Percentiles rank a stretch among this genome's conserved stretches.
phyloP scores from a whole-genome alignment of 2,888 invertebrate genomes.

The Gymnocheta viridis region DNA sequence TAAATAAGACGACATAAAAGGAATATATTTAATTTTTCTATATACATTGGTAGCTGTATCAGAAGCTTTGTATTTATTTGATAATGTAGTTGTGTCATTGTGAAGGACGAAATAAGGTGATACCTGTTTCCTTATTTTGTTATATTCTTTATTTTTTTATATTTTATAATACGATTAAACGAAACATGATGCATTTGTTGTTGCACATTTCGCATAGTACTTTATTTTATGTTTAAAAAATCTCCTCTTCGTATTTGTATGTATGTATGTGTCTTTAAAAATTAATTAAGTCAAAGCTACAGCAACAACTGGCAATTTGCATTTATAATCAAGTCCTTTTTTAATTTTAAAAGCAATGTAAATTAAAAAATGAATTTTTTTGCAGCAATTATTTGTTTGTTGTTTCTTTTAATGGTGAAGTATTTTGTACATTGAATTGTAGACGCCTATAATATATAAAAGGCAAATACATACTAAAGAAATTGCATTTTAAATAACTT shows the following conservation, averaged over 20 bases:
- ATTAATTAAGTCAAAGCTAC: constrained; percentile 25
- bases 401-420: constrained; percentile 57
- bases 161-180: constrained; percentile 16
- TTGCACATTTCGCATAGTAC: constrained; percentile 28
- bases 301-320: constrained; percentile 2
- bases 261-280: constrained; percentile 35
- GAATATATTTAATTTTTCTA: constrained; percentile 51
- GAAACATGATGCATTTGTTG: constrained; percentile 16
- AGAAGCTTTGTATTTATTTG: not conserved
- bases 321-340: constrained; percentile 32
- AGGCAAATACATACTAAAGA: not conserved
- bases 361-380: constrained; percentile 18
- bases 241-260: constrained; percentile 4
- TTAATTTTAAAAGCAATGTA: constrained; percentile 2
- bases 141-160: constrained; percentile 14
- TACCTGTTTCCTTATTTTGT: constrained; percentile 1
- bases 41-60: not conserved
- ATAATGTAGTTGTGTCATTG: not conserved
- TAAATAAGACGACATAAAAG: constrained; percentile 46
- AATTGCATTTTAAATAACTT: no score
- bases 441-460: not conserved
- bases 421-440: constrained; percentile 1
- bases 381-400: constrained; percentile 42
- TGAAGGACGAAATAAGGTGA: constrained; percentile 12
- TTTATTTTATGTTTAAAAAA: constrained; percentile 17